Conservation (phyloP, 2,113 vertebrate genomes). For the Turnix velox region DNA sequence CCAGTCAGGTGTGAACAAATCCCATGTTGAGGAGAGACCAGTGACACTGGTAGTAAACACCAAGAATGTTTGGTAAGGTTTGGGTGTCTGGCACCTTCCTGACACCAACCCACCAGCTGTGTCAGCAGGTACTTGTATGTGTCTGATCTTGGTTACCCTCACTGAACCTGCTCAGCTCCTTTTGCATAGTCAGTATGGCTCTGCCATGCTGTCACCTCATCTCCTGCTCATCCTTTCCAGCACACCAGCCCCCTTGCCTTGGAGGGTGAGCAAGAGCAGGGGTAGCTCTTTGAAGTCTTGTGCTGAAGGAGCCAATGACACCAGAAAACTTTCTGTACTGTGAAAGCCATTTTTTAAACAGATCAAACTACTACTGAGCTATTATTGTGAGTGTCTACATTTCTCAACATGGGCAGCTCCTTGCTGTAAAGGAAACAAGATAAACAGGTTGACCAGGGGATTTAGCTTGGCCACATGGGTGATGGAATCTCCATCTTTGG, state of each 20-base stretch:
- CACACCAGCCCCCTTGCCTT: neutral
- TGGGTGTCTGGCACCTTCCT: neutral
- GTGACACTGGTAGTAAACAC: neutral
- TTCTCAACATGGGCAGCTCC: neutral
- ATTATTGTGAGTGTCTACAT: neutral
- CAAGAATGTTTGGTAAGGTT: neutral
- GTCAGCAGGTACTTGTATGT: rapidly evolving
- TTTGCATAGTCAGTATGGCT: neutral
- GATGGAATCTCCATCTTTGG: neutral
- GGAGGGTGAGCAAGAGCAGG: neutral
- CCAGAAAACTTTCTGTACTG: neutral
- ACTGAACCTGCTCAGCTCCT: neutral
- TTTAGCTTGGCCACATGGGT: neutral
- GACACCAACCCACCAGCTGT: neutral
- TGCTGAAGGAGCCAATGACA: neutral
- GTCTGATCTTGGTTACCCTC: neutral
- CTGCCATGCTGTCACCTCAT: neutral
- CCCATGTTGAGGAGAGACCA: neutral
- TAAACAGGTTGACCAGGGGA: neutral
- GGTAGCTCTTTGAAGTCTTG: neutral
- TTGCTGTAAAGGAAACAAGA: neutral
- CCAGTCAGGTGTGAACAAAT: neutral
- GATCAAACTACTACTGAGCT: neutral
- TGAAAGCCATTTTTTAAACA: neutral
- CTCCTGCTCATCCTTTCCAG: neutral